These are phyloP conservation scores for Bombus waltoni DNA, from an alignment of 1,140 invertebrate species.

Conservation along the genomic window DNA sequence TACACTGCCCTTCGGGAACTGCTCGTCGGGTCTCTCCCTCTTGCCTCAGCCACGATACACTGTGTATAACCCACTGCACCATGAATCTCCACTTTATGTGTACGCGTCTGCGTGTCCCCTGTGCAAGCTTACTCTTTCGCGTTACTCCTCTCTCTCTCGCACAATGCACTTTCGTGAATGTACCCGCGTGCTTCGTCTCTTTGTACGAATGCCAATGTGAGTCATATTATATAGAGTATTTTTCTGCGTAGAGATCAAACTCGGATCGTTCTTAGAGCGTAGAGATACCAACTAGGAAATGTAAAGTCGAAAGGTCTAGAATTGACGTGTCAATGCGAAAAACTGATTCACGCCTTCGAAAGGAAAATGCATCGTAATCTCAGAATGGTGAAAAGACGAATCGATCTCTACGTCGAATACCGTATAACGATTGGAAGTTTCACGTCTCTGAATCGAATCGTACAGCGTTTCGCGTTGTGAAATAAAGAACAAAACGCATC, in stretches of 20 bases:
- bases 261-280: not conserved
- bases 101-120: constrained; percentile 40
- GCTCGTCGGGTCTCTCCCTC: constrained; percentile 68
- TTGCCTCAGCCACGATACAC: constrained; percentile 38
- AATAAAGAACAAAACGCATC: not conserved
- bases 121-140: not conserved
- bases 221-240: not conserved
- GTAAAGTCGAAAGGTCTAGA: not conserved
- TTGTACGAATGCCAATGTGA: not conserved
- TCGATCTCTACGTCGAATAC: not conserved
- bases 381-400: not conserved
- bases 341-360: not conserved
- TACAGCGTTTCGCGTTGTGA: not conserved
- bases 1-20: constrained; percentile 75
- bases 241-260: not conserved
- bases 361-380: not conserved
- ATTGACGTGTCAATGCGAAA: not conserved
- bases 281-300: not conserved
- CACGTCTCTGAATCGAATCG: not conserved
- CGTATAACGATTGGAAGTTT: not conserved
- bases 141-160: not conserved
- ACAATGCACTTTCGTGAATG: constrained; percentile 38
- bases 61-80: constrained; percentile 65
- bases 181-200: not conserved
- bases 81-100: constrained; percentile 74